Evolutionary conservation across 2,113 vertebrate genomes (phyloP).

Genomic region (Mellivora capensis): DNA sequence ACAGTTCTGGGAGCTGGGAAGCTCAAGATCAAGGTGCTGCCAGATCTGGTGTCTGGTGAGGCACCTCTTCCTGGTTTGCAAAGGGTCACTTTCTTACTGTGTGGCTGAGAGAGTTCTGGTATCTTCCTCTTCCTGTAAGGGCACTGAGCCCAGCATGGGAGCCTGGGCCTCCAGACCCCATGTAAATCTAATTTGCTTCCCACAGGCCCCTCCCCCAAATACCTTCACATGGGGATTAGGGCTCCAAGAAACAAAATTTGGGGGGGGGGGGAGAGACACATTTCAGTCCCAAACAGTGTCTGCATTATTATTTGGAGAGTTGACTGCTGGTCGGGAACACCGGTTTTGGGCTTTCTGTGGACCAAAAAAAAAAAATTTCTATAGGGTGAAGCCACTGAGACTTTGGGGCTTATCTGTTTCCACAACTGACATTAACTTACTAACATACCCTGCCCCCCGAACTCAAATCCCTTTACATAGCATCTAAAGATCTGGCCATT

Average conservation of each 20-base stretch:
- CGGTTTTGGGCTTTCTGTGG: not conserved
- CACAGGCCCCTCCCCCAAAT: not conserved
- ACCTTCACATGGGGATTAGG: not conserved
- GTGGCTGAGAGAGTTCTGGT: not conserved
- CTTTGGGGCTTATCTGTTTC: not conserved
- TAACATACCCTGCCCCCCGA: not conserved
- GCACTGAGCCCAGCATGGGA: not conserved
- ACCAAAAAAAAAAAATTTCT: not conserved
- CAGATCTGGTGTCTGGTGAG: not conserved
- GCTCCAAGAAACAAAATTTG: not conserved
- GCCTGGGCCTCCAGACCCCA: not conserved
- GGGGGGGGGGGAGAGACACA: too few species aligned
- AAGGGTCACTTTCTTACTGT: not conserved
- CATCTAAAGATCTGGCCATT: not conserved
- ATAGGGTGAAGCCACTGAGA: not conserved
- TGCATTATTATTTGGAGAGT: not conserved
- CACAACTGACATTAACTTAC: not conserved
- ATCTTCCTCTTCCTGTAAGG: not conserved
- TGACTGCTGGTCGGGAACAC: not conserved
- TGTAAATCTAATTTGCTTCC: not conserved
- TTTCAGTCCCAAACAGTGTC: not conserved
- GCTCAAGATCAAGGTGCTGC: not conserved
- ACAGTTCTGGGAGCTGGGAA: not conserved
- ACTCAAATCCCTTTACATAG: not conserved
- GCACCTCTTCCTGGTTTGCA: not conserved